Percentiles rank a stretch among this genome's conserved stretches.
phyloP scores from a whole-genome alignment of 2,888 invertebrate species.

The Bursaphelenchus okinawaensis region DNA sequence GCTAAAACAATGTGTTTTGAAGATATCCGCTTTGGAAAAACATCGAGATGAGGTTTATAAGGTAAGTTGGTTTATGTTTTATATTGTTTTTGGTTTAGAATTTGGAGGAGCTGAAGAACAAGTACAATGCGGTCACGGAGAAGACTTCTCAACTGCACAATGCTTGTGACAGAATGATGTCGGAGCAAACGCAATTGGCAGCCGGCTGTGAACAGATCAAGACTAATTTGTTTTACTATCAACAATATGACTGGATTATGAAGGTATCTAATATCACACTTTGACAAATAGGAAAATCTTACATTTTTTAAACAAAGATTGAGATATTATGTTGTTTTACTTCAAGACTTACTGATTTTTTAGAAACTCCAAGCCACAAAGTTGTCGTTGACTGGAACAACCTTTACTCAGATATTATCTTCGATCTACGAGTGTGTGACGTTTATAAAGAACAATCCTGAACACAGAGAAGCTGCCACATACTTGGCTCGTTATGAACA shows the following conservation, averaged over 20 bases:
- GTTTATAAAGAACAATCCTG: constrained; percentile 45
- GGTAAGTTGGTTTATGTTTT: constrained; percentile 9
- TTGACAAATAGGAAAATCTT: not conserved
- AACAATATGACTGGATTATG: constrained; percentile 53
- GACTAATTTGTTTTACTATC: constrained; percentile 54
- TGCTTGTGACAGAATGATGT: constrained; percentile 53
- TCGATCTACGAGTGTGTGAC: constrained; percentile 51
- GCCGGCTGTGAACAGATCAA: constrained; percentile 52
- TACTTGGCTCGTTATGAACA: constrained; percentile 52
- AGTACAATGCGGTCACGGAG: constrained; percentile 48
- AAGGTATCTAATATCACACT: constrained; percentile 39
- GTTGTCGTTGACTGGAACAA: constrained; percentile 46
- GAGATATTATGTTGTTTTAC: too few relatives aligned
- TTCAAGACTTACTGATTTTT: constrained; percentile 7
- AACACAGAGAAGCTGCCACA: constrained; percentile 43
- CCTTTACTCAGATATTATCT: constrained; percentile 53
- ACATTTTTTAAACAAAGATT: constrained; percentile 9
- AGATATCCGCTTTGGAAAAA: constrained; percentile 18
- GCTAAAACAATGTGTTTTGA: constrained; percentile 19
- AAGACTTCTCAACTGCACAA: constrained; percentile 52
- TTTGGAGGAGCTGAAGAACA: constrained; percentile 38
- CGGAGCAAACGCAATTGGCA: constrained; percentile 51
- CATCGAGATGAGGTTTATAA: constrained; percentile 14
- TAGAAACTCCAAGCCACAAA: constrained; percentile 45
- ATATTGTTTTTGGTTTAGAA: constrained; percentile 30